A percentile compares a stretch with the other conserved stretches of the same genome.
These are phyloP conservation scores for Amazona guildingii DNA, from an alignment of 2,113 vertebrate species.

Conservation along the genomic window DNA sequence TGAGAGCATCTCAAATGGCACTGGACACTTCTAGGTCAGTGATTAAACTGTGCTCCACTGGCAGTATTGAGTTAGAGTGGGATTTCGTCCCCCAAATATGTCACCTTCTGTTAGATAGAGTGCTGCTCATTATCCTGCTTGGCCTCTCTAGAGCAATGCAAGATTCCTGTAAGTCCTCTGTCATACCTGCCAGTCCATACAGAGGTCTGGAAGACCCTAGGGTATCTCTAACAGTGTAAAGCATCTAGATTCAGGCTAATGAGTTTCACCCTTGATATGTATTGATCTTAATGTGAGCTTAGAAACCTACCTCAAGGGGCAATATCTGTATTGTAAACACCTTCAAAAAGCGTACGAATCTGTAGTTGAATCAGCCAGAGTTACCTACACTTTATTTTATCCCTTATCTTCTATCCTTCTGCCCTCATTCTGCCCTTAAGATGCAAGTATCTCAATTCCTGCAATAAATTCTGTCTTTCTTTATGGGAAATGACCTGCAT, in stretches of 20 bases:
- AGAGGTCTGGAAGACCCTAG: not conserved
- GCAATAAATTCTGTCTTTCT: not conserved
- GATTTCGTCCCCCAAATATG: not conserved
- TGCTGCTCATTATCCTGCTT: not conserved
- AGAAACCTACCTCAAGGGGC: not conserved
- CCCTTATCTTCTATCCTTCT: not conserved
- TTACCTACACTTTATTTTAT: not conserved
- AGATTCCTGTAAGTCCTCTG: not conserved
- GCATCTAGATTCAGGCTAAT: not conserved
- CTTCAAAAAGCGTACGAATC: not conserved
- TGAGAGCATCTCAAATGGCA: not conserved
- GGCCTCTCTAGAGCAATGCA: not conserved
- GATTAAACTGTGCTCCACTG: not conserved
- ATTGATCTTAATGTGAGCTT: not conserved
- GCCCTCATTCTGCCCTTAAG: not conserved
- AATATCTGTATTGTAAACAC: not conserved
- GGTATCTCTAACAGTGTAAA: not conserved
- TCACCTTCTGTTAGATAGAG: not conserved
- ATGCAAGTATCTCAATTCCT: not conserved
- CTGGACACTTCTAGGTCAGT: not conserved
- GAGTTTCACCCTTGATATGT: not conserved
- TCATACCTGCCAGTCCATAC: not conserved
- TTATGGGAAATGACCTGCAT: not conserved
- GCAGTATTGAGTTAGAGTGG: not conserved
- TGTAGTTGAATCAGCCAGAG: accelerated